Base-by-base conservation (phyloP, 2,888 invertebrate genomes). In the Caenorhabditis angaria region DNA sequence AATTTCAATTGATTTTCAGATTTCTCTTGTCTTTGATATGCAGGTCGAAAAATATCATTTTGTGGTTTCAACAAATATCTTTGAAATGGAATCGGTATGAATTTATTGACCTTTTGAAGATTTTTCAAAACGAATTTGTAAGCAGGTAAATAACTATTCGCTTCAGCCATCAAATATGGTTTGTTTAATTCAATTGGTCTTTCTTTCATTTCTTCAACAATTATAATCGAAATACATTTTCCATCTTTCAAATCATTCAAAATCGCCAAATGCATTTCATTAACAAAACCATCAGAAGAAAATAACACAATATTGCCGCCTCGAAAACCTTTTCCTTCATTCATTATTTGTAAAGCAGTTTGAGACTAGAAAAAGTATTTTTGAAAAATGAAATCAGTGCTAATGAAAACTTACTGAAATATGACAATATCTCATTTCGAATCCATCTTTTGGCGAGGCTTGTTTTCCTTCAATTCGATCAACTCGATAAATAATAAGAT, bases 61-160 rank as follows among this genome's bases (percentile, higher is more conserved):
- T 76, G 77, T 28, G 73, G 80, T 60, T 77, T 28, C 14, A 88
- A 80, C 5, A 88, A 55, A 67, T 88, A 85, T 29, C 82, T 63
- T 59, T 83, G 76, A 67, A 88, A 87, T 0, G 88, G 88, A 48
- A 88, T 73, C 4, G 79, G 78, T 2, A 56, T 28, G 6, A 90
- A 74, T 12, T 55, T 61, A 28, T 54, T 63, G 1, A 76, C 53
- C 3, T 56, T 65, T 66, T 81, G 68, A 35, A 75, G 86, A n/a
- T 92, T 92, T 77, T 90, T 90, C 61, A 93, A 89, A 0, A 93
- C 92, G 83, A 92, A 91, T 74, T 92, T 90, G 85, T 94, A 94
- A 0, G 94, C 93, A 84, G 94, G 94, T 86, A 94, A 93, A 88
- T 92, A 94, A 0, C 92, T 91, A 60, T 91, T 91, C 24, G 56